Evolutionary conservation across 1,140 invertebrate species (phyloP).

Genomic region (Heliothis virescens): DNA sequence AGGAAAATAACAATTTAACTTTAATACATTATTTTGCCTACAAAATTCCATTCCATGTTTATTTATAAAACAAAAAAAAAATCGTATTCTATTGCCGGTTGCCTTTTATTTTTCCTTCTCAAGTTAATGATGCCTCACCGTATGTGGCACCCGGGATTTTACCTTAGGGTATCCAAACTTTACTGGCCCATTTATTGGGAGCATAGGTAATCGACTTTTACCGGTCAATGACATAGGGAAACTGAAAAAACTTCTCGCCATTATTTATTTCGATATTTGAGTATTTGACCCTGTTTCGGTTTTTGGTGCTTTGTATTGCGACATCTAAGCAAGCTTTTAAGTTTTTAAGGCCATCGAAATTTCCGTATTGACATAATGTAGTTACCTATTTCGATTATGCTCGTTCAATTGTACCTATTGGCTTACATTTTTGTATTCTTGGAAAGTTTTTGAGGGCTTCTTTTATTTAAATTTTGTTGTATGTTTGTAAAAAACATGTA

Average conservation of each 20-base stretch:
- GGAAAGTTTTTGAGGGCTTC: neutral
- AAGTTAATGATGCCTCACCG: constrained; percentile 12
- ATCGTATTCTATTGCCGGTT: constrained; percentile 3
- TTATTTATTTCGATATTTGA: constrained; percentile 20
- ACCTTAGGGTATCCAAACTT: constrained; percentile 48
- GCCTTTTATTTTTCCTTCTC: constrained; percentile 11
- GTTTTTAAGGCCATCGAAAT: neutral
- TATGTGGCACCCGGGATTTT: neutral
- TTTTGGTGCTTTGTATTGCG: constrained; percentile 7
- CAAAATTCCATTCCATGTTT: too few relatives aligned
- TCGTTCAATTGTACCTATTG: neutral
- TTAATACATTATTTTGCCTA: too few relatives aligned
- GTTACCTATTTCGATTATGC: neutral
- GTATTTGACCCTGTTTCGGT: neutral
- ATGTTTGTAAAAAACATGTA: neutral
- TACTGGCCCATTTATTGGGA: constrained; percentile 48
- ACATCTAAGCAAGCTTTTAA: neutral
- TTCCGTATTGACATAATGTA: neutral
- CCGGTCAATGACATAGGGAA: constrained; percentile 43
- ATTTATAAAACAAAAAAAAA: too few relatives aligned
- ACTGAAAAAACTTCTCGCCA: constrained; percentile 9
- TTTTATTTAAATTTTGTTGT: neutral
- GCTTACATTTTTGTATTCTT: neutral
- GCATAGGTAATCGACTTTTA: constrained; percentile 43
- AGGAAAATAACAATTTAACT: too few relatives aligned